These are phyloP conservation scores for Anseranas semipalmata DNA, from an alignment of 2,113 vertebrate genomes.

Conservation along the genomic window DNA sequence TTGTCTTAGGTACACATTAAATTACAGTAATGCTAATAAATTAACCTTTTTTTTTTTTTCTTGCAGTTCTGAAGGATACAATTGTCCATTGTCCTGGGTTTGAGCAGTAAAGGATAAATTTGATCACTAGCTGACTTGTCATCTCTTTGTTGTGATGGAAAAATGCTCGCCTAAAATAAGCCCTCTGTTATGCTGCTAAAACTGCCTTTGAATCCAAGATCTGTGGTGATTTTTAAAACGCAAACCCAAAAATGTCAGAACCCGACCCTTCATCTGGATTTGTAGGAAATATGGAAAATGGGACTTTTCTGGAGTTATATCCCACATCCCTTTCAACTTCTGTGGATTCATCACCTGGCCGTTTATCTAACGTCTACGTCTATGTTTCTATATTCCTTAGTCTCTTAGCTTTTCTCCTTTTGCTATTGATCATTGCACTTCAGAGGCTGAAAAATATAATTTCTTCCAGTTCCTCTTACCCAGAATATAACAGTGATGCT, in stretches of 20 bases:
- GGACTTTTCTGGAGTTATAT: constrained; percentile 87
- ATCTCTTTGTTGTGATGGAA: background rate
- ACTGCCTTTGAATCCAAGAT: constrained; percentile 2
- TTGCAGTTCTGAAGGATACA: constrained; percentile 35
- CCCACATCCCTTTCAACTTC: constrained; percentile 88
- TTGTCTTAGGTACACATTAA: background rate
- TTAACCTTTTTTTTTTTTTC: background rate
- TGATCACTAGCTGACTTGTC: background rate
- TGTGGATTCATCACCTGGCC: constrained; percentile 80
- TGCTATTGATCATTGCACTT: constrained; percentile 91
- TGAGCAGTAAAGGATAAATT: background rate
- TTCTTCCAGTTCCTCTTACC: constrained; percentile 91
- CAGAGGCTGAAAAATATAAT: constrained; percentile 97
- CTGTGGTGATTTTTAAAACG: constrained; percentile 16
- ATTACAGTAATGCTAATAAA: background rate
- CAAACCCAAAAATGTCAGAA: constrained; percentile 72
- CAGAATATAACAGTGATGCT: constrained; percentile 89
- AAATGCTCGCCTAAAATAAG: background rate
- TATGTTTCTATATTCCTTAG: constrained; percentile 97
- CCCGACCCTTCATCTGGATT: constrained; percentile 66
- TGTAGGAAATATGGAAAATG: constrained; percentile 79
- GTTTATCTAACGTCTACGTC: constrained; percentile 87
- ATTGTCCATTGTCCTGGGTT: background rate
- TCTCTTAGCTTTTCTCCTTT: constrained; percentile 91
- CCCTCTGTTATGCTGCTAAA: constrained; percentile 21